phyloP scores from a whole-genome alignment of 1,140 invertebrate genomes.

The Lerema accius region DNA sequence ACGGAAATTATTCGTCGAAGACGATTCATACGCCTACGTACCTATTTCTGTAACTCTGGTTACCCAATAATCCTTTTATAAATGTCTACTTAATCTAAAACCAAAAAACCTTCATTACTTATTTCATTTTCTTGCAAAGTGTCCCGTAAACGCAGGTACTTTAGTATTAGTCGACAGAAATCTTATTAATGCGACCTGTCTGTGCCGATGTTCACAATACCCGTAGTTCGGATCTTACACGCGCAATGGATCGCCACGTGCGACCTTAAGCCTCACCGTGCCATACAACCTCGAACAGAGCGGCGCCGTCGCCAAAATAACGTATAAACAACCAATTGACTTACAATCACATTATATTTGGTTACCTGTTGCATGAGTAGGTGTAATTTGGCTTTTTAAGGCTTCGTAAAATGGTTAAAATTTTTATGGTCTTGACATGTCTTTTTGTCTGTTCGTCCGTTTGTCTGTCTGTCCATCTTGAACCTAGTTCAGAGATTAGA shows the following conservation, averaged over 20 bases:
- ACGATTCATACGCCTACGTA: too few relatives aligned
- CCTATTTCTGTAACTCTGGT: too few relatives aligned
- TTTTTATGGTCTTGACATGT: too few relatives aligned
- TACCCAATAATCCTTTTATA: too few relatives aligned
- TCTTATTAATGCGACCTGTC: background rate
- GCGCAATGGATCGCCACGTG: conserved; percentile 17
- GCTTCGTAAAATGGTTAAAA: too few relatives aligned
- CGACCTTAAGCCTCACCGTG: conserved; percentile 11
- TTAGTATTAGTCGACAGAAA: background rate
- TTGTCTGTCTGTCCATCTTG: too few relatives aligned
- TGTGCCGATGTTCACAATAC: background rate
- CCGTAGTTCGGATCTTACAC: background rate
- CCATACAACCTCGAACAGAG: background rate
- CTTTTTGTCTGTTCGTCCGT: too few relatives aligned
- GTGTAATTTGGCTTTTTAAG: conserved; percentile 2
- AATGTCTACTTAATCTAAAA: too few relatives aligned
- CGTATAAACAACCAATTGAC: conserved; percentile 11
- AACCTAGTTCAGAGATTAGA: too few relatives aligned
- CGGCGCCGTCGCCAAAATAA: conserved; percentile 13
- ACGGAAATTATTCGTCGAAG: too few relatives aligned
- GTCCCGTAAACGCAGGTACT: background rate
- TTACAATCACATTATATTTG: background rate
- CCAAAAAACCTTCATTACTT: too few relatives aligned
- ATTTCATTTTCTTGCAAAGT: too few relatives aligned
- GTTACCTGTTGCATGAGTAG: conserved; percentile 16